Percentiles rank a stretch among this genome's conserved stretches.
phyloP scores from a whole-genome alignment of 2,113 vertebrate genomes.

The Symphodus melops region DNA sequence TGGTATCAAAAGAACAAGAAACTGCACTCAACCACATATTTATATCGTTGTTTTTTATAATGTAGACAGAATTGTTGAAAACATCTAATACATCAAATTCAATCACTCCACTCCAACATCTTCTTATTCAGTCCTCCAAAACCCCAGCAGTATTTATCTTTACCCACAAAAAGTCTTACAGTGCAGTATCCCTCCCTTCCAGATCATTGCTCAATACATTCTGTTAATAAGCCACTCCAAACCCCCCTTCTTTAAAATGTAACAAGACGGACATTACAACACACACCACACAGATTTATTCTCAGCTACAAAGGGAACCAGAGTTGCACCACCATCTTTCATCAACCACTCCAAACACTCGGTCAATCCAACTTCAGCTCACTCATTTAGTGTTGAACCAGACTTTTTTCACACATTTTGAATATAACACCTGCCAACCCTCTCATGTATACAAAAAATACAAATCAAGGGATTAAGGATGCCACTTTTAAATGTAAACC shows the following conservation, averaged over 20 bases:
- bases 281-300: conserved; percentile 42
- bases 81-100: too few relatives aligned
- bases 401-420: background rate
- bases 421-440: background rate
- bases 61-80: too few relatives aligned
- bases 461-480: too few relatives aligned
- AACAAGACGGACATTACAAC: conserved; percentile 26
- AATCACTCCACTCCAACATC: too few relatives aligned
- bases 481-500: too few relatives aligned
- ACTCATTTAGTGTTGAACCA: background rate
- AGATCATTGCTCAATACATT: conserved; percentile 21
- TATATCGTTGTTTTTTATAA: too few relatives aligned
- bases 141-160: too few relatives aligned
- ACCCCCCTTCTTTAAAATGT: background rate
- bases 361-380: background rate
- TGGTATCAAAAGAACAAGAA: too few relatives aligned
- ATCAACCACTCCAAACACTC: background rate
- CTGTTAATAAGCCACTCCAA: conserved; percentile 19
- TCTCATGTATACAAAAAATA: too few relatives aligned
- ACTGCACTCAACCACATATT: too few relatives aligned
- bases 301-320: conserved; percentile 11
- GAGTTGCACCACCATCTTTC: conserved; percentile 24
- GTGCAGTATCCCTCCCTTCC: background rate
- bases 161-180: background rate
- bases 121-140: too few relatives aligned